These are phyloP conservation scores for Phymatocera aterrima DNA, from an alignment of 2,888 invertebrate species.

Conservation along the genomic window DNA sequence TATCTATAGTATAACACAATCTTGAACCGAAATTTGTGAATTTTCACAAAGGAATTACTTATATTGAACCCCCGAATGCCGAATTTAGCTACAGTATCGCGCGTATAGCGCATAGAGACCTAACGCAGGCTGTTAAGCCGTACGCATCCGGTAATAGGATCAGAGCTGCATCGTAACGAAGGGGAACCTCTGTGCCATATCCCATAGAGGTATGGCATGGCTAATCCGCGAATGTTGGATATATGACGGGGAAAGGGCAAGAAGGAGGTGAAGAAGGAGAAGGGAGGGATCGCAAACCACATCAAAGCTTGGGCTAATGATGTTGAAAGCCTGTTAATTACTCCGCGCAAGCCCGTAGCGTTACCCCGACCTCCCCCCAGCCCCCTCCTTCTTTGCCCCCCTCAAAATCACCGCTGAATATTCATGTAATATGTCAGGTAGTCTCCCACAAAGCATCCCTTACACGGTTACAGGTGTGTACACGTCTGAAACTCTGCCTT, in stretches of 20 bases:
- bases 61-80: neutral
- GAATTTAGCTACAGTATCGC: neutral
- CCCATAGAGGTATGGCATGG: conserved; percentile 30
- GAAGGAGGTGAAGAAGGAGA: conserved; percentile 2
- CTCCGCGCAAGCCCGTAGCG: conserved; percentile 62
- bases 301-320: conserved; percentile 67
- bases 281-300: conserved; percentile 60
- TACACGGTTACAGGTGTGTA: conserved; percentile 30
- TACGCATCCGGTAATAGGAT: conserved; percentile 59
- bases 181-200: conserved; percentile 45
- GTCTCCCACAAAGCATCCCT: conserved; percentile 40
- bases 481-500: conserved; percentile 20
- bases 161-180: conserved; percentile 62
- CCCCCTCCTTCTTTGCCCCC: too few relatives aligned
- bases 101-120: neutral
- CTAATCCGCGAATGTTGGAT: conserved; percentile 43
- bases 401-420: conserved; percentile 52
- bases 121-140: conserved; percentile 14
- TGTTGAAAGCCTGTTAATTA: conserved; percentile 69
- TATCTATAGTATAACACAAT: too few relatives aligned
- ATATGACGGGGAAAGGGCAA: too few relatives aligned
- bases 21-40: neutral
- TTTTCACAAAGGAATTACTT: neutral
- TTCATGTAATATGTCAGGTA: conserved; percentile 51
- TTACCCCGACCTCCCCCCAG: conserved; percentile 54